Conservation (phyloP, 2,888 invertebrate species). For the Eupithecia pulchellata region DNA sequence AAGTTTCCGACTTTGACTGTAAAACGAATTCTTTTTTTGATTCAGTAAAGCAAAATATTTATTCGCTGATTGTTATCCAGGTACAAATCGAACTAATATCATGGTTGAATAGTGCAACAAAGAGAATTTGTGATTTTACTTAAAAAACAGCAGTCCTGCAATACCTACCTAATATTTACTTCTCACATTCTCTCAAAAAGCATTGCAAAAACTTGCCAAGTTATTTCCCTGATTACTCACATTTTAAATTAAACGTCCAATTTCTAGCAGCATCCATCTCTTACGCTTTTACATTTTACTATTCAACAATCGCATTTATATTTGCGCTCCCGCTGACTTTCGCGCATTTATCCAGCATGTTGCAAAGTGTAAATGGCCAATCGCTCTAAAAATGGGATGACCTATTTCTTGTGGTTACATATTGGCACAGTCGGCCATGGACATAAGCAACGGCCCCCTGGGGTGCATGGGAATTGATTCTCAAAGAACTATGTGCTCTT, state of each 20-base stretch:
- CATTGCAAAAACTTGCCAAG: slow-evolving; percentile 17
- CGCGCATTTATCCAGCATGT: slow-evolving; percentile 7
- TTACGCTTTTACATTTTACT: not conserved
- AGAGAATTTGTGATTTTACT: not conserved
- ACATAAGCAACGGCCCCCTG: slow-evolving; percentile 60
- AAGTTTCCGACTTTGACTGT: not conserved
- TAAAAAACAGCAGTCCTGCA: not conserved
- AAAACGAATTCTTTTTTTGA: slow-evolving; percentile 5
- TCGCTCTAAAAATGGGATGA: slow-evolving; percentile 33
- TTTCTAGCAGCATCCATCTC: slow-evolving; percentile 1
- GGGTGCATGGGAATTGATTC: slow-evolving; percentile 64
- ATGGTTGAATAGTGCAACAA: not conserved
- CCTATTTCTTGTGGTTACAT: slow-evolving; percentile 45
- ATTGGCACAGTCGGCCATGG: slow-evolving; percentile 51
- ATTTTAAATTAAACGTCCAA: slow-evolving; percentile 20
- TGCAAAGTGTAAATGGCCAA: slow-evolving; percentile 18
- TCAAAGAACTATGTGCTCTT: slow-evolving; percentile 43
- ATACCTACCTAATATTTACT: slow-evolving; percentile 3
- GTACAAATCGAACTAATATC: not conserved
- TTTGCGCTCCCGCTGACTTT: slow-evolving; percentile 4
- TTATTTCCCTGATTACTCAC: slow-evolving; percentile 13
- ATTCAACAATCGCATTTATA: not conserved
- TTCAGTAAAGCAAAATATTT: no score
- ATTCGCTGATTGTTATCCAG: not conserved
- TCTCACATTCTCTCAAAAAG: not conserved